Evolutionary conservation across 1,140 invertebrate genomes (phyloP).

Genomic region (Drosophila burlai): DNA sequence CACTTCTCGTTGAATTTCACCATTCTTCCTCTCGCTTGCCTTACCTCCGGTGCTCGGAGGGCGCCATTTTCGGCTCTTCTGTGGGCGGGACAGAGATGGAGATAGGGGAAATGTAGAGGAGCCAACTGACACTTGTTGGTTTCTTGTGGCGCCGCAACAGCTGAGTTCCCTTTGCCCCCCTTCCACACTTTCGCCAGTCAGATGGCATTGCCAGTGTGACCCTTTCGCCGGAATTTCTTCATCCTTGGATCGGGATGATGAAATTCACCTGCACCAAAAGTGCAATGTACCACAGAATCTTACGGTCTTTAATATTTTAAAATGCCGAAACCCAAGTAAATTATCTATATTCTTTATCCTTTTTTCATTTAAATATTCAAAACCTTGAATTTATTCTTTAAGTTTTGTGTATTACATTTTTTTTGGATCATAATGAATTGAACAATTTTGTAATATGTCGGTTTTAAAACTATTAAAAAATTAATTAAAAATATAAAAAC

Average conservation of each 20-base stretch:
- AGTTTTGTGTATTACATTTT: background rate
- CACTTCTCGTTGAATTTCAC: slow-evolving; percentile 66
- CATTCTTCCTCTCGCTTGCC: slow-evolving; percentile 58
- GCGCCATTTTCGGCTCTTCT: slow-evolving; percentile 30
- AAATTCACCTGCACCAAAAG: slow-evolving; percentile 14
- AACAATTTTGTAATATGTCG: background rate
- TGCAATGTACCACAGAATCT: background rate
- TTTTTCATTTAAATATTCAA: background rate
- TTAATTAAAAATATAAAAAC: background rate
- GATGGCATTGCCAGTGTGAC: slow-evolving; percentile 27
- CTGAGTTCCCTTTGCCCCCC: slow-evolving; percentile 4
- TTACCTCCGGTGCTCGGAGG: slow-evolving; percentile 11
- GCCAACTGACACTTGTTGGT: slow-evolving; percentile 46
- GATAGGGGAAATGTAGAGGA: slow-evolving; percentile 2
- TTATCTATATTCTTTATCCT: background rate
- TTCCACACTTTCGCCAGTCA: background rate
- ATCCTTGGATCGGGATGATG: slow-evolving; percentile 33
- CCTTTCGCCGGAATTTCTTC: background rate
- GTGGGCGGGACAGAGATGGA: slow-evolving; percentile 12
- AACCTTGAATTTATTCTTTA: too few species aligned
- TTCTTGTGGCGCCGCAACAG: slow-evolving; percentile 29
- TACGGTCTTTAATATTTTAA: background rate
- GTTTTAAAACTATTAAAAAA: background rate
- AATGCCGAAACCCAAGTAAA: background rate
- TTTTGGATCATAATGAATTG: too few species aligned